These are phyloP conservation scores for Rhopalosiphum nymphaeae DNA, from an alignment of 2,888 invertebrate genomes.

Conservation along the genomic window DNA sequence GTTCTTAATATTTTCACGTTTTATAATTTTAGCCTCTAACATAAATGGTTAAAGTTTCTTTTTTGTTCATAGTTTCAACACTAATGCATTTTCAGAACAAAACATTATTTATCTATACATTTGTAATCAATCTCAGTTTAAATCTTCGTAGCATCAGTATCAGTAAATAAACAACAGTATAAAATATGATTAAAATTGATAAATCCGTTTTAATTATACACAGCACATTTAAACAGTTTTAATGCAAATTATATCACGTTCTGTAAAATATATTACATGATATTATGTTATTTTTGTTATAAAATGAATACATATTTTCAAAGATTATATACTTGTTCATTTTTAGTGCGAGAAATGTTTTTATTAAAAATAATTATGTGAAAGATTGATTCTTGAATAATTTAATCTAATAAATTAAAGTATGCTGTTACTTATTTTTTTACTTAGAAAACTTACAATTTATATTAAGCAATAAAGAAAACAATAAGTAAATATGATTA, in stretches of 20 bases:
- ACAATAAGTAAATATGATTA: not conserved
- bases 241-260: not conserved
- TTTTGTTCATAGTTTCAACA: not conserved
- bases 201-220: not conserved
- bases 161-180: not conserved
- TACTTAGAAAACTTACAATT: not conserved
- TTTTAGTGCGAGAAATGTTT: not conserved
- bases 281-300: not conserved
- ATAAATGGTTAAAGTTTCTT: slow-evolving; percentile 51
- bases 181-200: not conserved
- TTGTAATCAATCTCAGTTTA: slow-evolving; percentile 13
- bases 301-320: not conserved
- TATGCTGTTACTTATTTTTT: not conserved
- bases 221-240: not conserved
- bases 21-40: slow-evolving; percentile 14
- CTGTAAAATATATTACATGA: not conserved
- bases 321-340: not conserved
- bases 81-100: slow-evolving; percentile 27
- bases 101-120: slow-evolving; percentile 23
- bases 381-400: not conserved
- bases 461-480: not conserved
- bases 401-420: not conserved
- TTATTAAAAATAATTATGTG: not conserved
- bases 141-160: not conserved
- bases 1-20: slow-evolving; percentile 30